These are phyloP conservation scores for Leistus spinibarbis DNA, from an alignment of 2,888 invertebrate genomes.

Conservation along the genomic window DNA sequence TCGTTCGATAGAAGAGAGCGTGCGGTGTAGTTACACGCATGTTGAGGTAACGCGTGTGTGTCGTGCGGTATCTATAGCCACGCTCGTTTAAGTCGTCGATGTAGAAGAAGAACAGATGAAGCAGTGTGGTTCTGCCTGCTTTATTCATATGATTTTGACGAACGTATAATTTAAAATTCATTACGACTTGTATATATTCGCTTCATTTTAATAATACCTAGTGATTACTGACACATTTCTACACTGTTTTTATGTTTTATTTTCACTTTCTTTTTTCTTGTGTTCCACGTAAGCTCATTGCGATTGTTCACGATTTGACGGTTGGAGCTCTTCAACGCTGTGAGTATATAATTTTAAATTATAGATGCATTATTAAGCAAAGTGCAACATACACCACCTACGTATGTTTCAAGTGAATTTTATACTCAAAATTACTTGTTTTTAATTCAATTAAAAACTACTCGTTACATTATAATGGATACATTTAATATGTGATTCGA, in stretches of 20 bases:
- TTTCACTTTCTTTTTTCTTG: constrained; percentile 7
- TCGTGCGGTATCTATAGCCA: not conserved
- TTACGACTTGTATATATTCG: constrained; percentile 26
- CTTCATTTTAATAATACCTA: constrained; percentile 36
- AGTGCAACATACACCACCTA: not conserved
- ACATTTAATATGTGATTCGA: not conserved
- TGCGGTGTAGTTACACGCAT: not conserved
- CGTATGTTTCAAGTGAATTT: not conserved
- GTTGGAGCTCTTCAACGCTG: constrained; percentile 16
- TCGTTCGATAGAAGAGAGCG: not conserved
- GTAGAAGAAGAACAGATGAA: not conserved
- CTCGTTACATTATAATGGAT: not conserved
- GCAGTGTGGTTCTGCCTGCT: not conserved
- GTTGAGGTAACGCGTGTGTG: not conserved
- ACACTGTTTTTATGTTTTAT: not conserved
- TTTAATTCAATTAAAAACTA: not conserved
- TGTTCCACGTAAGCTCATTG: constrained; percentile 26
- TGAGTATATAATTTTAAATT: constrained; percentile 35
- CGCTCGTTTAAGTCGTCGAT: not conserved
- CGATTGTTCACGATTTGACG: constrained; percentile 28
- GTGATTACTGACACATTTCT: constrained; percentile 38
- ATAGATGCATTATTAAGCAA: constrained; percentile 30
- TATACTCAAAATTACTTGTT: not conserved
- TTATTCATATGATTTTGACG: not conserved
- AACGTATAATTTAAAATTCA: constrained; percentile 37